phyloP scores from a whole-genome alignment of 1,140 invertebrate genomes.

The Drosophila santomea region DNA sequence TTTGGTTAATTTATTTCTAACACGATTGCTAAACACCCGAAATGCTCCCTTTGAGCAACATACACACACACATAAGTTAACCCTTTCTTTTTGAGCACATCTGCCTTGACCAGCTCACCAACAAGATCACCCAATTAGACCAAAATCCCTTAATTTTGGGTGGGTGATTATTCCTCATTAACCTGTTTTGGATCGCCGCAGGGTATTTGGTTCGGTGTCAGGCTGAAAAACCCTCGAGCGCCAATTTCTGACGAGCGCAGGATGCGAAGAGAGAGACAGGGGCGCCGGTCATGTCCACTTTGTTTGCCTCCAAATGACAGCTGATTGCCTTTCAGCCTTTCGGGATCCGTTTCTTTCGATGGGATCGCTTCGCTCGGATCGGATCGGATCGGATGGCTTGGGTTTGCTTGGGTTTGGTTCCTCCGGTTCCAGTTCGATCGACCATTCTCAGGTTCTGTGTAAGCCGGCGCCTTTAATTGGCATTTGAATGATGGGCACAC shows the following conservation, averaged over 20 bases:
- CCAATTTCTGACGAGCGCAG: conserved; percentile 5
- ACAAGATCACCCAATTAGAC: conserved; percentile 20
- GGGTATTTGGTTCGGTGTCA: conserved; percentile 60
- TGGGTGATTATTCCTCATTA: conserved; percentile 47
- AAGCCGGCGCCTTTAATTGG: conserved; percentile 82
- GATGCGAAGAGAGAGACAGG: no score
- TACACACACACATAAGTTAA: background rate
- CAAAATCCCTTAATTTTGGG: conserved; percentile 11
- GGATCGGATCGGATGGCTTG: conserved; percentile 36
- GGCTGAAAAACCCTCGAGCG: conserved; percentile 43
- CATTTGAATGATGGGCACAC: conserved; percentile 83
- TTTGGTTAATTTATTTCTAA: background rate
- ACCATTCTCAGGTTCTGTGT: conserved; percentile 73
- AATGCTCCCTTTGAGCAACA: background rate
- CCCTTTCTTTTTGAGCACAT: conserved; percentile 2
- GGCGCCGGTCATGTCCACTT: conserved; percentile 71
- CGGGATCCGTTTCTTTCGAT: conserved; percentile 34
- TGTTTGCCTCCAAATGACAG: conserved; percentile 82
- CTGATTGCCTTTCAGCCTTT: conserved; percentile 69
- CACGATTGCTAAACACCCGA: background rate
- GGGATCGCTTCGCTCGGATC: conserved; percentile 33
- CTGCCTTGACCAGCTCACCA: background rate
- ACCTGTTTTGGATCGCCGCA: conserved; percentile 47
- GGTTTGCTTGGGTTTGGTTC: background rate
- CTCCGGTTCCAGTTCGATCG: conserved; percentile 15